These are phyloP conservation scores for Sphaeramia orbicularis DNA, from an alignment of 2,797 vertebrate species.

Conservation along the genomic window DNA sequence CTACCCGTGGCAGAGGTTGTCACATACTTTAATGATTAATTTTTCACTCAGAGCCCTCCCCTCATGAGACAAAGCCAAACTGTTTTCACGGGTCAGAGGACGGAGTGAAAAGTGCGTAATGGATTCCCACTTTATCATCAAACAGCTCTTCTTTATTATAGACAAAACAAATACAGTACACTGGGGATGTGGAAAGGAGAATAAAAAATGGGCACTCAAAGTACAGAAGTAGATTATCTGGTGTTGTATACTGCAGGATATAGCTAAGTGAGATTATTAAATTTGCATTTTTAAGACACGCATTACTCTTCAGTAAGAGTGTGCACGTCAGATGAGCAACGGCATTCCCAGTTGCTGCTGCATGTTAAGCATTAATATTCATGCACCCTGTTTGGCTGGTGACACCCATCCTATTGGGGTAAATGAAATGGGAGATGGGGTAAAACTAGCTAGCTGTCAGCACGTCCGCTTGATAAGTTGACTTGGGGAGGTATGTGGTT, in stretches of 20 bases:
- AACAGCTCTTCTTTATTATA: constrained; percentile 46
- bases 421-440: constrained; percentile 64
- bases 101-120: constrained; percentile 50
- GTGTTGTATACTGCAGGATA: too few relatives aligned
- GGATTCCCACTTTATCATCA: constrained; percentile 62
- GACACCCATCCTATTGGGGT: constrained; percentile 43
- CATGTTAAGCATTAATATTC: constrained; percentile 54
- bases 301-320: too few relatives aligned
- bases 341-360: constrained; percentile 6
- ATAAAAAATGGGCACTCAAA: constrained; percentile 1
- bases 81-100: constrained; percentile 70
- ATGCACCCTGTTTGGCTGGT: constrained; percentile 30
- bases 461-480: constrained; percentile 37
- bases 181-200: constrained; percentile 14
- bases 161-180: constrained; percentile 50
- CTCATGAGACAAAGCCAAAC: constrained; percentile 57
- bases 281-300: too few relatives aligned
- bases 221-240: constrained; percentile 29
- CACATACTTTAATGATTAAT: constrained; percentile 62
- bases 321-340: background rate
- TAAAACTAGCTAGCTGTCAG: constrained; percentile 35
- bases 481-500: constrained; percentile 55
- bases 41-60: constrained; percentile 44
- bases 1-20: constrained; percentile 46
- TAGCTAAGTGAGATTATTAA: too few relatives aligned